phyloP scores from a whole-genome alignment of 2,113 vertebrate species.

The Pteruthius melanotis region DNA sequence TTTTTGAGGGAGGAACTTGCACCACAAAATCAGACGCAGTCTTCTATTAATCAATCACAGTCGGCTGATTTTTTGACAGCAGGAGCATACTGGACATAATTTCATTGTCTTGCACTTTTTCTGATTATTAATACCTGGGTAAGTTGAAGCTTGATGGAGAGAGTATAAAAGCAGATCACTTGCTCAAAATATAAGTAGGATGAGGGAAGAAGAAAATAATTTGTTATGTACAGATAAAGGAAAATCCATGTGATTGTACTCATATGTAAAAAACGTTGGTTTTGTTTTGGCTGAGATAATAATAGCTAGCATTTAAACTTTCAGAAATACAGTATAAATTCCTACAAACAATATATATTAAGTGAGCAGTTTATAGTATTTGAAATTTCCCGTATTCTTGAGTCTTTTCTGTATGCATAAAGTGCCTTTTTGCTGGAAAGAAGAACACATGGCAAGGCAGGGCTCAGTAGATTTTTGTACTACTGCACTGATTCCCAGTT shows the following conservation, averaged over 20 bases:
- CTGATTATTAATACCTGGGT: neutral
- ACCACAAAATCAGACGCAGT: constrained; percentile 32
- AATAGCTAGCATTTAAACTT: neutral
- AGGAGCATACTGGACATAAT: constrained; percentile 22
- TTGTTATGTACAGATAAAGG: neutral
- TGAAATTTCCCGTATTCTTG: neutral
- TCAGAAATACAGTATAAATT: neutral
- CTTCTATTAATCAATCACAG: constrained; percentile 68
- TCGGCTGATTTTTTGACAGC: constrained; percentile 56
- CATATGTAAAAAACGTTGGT: neutral
- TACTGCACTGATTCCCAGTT: neutral
- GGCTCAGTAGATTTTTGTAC: neutral
- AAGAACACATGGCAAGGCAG: neutral
- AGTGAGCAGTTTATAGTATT: neutral
- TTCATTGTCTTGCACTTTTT: constrained; percentile 35
- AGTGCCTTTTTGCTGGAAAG: neutral
- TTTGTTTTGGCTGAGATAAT: neutral
- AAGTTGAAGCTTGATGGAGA: neutral
- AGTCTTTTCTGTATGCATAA: neutral
- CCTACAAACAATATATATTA: neutral
- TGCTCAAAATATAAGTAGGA: neutral
- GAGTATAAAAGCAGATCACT: neutral
- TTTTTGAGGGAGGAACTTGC: neutral
- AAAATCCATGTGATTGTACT: neutral
- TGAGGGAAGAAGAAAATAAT: neutral